A percentile compares a stretch with the other conserved stretches of the same genome.
Evolutionary conservation across 2,797 vertebrate genomes (phyloP).

Genomic region (Salarias fasciatus): DNA sequence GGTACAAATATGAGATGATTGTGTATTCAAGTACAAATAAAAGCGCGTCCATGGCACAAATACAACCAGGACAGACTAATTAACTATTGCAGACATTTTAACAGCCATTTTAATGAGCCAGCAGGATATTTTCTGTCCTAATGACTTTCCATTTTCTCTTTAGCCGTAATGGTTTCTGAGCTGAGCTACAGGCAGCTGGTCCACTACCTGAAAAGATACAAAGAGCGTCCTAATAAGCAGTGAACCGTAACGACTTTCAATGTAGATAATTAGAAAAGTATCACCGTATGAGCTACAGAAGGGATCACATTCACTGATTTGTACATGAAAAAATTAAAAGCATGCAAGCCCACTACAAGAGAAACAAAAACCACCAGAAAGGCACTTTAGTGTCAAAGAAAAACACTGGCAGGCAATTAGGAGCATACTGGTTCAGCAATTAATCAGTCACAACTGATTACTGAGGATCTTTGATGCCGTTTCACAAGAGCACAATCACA

Average conservation of each 20-base stretch:
- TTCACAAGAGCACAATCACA: too few relatives aligned
- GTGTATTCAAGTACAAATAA: not conserved
- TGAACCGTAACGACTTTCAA: too few relatives aligned
- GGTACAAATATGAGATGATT: not conserved
- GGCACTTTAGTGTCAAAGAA: not conserved
- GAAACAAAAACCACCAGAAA: constrained; percentile 13
- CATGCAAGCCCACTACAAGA: not conserved
- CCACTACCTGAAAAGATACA: not conserved
- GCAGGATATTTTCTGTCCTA: constrained; percentile 23
- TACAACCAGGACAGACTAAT: constrained; percentile 26
- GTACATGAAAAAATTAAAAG: constrained; percentile 7
- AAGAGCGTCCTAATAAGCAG: not conserved
- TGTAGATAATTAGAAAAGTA: too few relatives aligned
- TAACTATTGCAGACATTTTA: constrained; percentile 33
- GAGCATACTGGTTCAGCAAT: constrained; percentile 1
- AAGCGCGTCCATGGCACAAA: constrained; percentile 11
- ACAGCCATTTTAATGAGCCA: constrained; percentile 34
- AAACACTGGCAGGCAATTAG: constrained; percentile 27
- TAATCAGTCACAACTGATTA: constrained; percentile 23
- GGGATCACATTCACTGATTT: constrained; percentile 9
- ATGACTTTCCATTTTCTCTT: constrained; percentile 14
- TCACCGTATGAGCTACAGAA: not conserved
- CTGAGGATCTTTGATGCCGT: constrained; percentile 6
- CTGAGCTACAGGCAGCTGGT: not conserved
- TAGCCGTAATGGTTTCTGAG: not conserved